Percentiles rank a stretch among this genome's conserved stretches.
Conservation (phyloP, 2,888 invertebrate genomes). For the Hydroisotoma schaefferi region DNA sequence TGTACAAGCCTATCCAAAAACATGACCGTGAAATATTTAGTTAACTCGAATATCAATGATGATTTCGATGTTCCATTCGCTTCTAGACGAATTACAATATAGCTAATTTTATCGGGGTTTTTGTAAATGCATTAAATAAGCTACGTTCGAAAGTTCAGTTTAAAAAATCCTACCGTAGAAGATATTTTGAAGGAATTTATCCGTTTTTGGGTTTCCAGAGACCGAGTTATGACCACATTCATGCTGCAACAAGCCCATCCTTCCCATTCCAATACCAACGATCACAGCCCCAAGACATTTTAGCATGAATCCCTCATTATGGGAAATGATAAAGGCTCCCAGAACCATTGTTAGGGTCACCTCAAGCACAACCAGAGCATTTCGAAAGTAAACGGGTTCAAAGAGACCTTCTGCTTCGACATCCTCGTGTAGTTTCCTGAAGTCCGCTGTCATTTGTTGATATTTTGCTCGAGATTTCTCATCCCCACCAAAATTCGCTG, state of each 20-base stretch:
- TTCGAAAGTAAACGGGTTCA: constrained; percentile 26
- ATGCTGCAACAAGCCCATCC: constrained; percentile 21
- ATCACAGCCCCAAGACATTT: constrained; percentile 24
- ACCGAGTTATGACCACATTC: constrained; percentile 29
- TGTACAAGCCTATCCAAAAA: constrained; percentile 17
- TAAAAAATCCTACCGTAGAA: constrained; percentile 19
- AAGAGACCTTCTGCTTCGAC: constrained; percentile 24
- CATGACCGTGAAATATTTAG: not conserved
- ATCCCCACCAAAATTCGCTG: constrained; percentile 26
- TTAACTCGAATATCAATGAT: too few species aligned
- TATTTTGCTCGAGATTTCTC: constrained; percentile 17
- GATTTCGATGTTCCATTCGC: too few species aligned
- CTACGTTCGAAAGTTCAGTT: too few species aligned
- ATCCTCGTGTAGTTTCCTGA: constrained; percentile 16
- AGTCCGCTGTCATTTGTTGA: constrained; percentile 24
- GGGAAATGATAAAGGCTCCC: constrained; percentile 21
- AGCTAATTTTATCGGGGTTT: too few species aligned
- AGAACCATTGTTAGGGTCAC: constrained; percentile 25
- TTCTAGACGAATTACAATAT: too few species aligned
- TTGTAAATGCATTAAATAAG: too few species aligned
- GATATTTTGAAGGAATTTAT: constrained; percentile 25
- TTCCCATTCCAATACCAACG: constrained; percentile 24
- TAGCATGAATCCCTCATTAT: constrained; percentile 9
- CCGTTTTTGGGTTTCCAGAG: constrained; percentile 20
- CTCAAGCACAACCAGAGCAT: constrained; percentile 22